phyloP scores from a whole-genome alignment of 2,797 vertebrate genomes.

The Prionace glauca region DNA sequence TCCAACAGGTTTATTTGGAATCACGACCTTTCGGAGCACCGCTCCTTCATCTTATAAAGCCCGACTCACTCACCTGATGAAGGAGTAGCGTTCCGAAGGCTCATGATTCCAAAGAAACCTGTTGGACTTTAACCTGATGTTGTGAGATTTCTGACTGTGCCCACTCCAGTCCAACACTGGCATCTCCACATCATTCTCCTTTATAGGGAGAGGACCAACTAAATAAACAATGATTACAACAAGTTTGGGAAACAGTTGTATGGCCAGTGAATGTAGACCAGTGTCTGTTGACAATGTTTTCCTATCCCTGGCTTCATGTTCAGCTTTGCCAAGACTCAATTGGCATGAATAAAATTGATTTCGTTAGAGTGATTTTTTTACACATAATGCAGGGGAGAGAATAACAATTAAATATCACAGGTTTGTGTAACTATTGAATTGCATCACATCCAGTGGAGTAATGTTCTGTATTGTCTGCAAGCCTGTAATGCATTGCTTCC shows the following conservation, averaged over 20 bases:
- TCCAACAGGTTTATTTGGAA: too few species aligned
- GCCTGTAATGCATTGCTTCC: not conserved
- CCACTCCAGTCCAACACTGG: too few species aligned
- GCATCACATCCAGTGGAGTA: not conserved
- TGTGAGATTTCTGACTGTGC: too few species aligned
- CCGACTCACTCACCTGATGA: not conserved
- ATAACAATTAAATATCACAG: not conserved
- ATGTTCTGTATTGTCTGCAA: not conserved
- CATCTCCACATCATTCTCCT: not conserved
- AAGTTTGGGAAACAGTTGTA: not conserved
- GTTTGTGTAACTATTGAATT: not conserved
- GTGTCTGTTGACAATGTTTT: not conserved
- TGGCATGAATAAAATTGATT: not conserved
- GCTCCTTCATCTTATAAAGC: too few species aligned
- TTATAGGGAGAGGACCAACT: not conserved
- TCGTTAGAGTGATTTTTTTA: not conserved
- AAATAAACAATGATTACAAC: not conserved
- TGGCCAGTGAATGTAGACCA: not conserved
- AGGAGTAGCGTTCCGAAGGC: too few species aligned
- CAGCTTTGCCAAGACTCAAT: not conserved
- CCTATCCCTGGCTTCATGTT: not conserved
- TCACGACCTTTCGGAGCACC: too few species aligned
- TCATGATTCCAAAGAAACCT: too few species aligned
- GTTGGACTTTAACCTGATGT: too few species aligned
- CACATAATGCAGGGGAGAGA: not conserved